Evolutionary conservation across 2,797 vertebrate species (phyloP).

Genomic region (Syndactyla subalaris): DNA sequence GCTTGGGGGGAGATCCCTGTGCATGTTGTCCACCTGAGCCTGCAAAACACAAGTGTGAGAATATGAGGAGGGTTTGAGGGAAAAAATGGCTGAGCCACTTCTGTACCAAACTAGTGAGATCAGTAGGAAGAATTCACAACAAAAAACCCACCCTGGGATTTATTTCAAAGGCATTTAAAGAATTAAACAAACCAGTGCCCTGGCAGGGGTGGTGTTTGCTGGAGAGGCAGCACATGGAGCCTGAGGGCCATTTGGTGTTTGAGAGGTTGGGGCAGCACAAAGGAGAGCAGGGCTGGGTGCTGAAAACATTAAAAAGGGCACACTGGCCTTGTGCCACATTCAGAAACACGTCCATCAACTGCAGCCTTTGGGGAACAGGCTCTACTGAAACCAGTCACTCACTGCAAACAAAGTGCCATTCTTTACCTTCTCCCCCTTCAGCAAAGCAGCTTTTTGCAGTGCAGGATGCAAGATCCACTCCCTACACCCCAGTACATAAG

Average conservation of each 20-base stretch:
- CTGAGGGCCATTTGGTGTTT: background rate
- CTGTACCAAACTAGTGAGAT: background rate
- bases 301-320: background rate
- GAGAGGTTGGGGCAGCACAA: background rate
- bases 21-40: background rate
- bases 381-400: background rate
- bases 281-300: fast-evolving
- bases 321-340: background rate
- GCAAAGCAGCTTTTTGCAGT: background rate
- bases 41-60: background rate
- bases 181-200: background rate
- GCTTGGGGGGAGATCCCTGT: background rate
- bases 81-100: background rate
- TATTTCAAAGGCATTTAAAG: background rate
- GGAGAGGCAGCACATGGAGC: background rate
- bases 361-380: background rate
- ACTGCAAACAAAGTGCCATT: conserved; percentile 7
- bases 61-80: background rate
- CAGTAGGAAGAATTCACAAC: background rate
- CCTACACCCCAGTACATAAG: background rate
- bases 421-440: background rate
- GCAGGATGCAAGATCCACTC: background rate
- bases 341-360: conserved; percentile 2
- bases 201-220: background rate
- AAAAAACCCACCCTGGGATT: background rate